Evolutionary conservation across 2,888 invertebrate genomes (phyloP), one percentile per base, ranked within the genome.

Genomic region (Hybos culiciformis): DNA sequence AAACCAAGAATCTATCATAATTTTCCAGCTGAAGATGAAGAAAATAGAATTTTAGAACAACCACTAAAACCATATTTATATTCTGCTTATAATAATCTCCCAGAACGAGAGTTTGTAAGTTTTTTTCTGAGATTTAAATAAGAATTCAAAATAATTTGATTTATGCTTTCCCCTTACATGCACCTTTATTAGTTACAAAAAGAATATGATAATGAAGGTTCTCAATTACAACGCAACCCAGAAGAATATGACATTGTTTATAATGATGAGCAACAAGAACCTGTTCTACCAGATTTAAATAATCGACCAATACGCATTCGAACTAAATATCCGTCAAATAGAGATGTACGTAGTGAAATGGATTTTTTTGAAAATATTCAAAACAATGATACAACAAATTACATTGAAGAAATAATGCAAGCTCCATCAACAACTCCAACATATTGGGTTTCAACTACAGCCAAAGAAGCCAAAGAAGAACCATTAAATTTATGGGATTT

Each of bases 401-500:
- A 21, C 20, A 3, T n/a, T 20, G n/a, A 5, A 12, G 11, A 17
- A 38, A 23, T 5, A 19, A 23, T 26, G 8, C 4, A 39, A 3
- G 11, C 12, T 11, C 5, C 4, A n/a, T 8, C 45, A 44, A 4
- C 52, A 3, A 23, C 31, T 33, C 14, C 17, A 23, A 39, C 21
- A 26, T 37, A 14, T 14, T 36, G 9, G 8, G n/a, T n/a, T 21
- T 18, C 12, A 24, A 19, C 11, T 14, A 15, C 18, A 24, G 15
- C 33, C 11, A 5, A 3, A 61, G 32, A 66, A 57, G 45, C 23
- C 3, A 55, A 53, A 39, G 50, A 53, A 26, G 53, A 60, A 17
- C 66, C 62, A 3, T 47, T 62, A 1, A 64, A 58, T 37, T 51
- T 74, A 7, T 73, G 73, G 73, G 72, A 73, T 51, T 57, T 74